phyloP scores from a whole-genome alignment of 2,113 vertebrate species.

The Leucosticte australis region DNA sequence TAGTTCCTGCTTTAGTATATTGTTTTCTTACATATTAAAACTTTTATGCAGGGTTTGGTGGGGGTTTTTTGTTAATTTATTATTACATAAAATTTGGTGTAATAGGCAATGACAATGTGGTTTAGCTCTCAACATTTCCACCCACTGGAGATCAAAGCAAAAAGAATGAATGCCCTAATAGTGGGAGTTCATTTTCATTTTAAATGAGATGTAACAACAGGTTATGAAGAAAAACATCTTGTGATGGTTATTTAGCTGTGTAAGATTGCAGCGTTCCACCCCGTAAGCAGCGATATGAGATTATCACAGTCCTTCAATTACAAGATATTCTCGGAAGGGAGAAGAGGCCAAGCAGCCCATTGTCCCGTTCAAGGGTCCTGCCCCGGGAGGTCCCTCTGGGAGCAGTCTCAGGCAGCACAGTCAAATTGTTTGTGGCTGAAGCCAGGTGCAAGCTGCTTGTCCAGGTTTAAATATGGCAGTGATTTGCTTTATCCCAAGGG shows the following conservation, averaged over 20 bases:
- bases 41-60: neutral
- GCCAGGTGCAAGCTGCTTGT: neutral
- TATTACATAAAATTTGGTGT: neutral
- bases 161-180: neutral
- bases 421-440: neutral
- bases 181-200: slow-evolving; percentile 17
- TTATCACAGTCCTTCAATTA: neutral
- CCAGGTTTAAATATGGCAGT: neutral
- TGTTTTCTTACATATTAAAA: neutral
- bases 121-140: neutral
- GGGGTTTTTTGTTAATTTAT: neutral
- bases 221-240: slow-evolving; percentile 44
- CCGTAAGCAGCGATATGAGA: neutral
- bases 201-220: slow-evolving; percentile 18
- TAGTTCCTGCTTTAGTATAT: neutral
- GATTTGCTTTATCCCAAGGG: neutral
- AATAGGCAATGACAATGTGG: neutral
- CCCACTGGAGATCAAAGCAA: neutral
- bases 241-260: slow-evolving; percentile 20
- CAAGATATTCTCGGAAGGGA: neutral
- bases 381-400: neutral
- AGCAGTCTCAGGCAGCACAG: neutral
- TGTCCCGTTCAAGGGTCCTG: neutral
- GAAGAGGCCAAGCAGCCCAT: neutral
- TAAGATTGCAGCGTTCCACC: neutral